Evolutionary conservation across 2,797 vertebrate genomes (phyloP).

Genomic region (Dendrocincla tyrannina): DNA sequence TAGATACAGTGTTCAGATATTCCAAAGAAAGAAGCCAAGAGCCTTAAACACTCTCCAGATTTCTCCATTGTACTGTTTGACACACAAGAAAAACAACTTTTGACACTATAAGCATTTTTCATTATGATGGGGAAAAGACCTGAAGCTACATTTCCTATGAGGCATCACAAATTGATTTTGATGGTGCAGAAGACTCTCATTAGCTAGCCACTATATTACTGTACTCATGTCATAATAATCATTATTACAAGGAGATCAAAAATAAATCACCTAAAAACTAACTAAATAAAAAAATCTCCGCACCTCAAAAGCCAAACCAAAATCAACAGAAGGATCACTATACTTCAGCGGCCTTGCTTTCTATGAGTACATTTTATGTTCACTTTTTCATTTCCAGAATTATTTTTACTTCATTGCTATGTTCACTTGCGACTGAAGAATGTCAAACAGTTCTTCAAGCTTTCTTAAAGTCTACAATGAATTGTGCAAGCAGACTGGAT

Average conservation of each 20-base stretch:
- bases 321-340: background rate
- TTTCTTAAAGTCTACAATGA: background rate
- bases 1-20: background rate
- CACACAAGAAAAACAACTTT: background rate
- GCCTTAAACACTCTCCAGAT: background rate
- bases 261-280: constrained; percentile 1
- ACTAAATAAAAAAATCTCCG: background rate
- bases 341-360: background rate
- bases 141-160: background rate
- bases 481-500: background rate
- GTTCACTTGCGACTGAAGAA: constrained; percentile 28
- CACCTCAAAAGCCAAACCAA: background rate
- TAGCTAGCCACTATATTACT: background rate
- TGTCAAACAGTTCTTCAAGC: background rate
- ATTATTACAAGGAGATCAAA: background rate
- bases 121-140: background rate
- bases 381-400: background rate
- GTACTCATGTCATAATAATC: background rate
- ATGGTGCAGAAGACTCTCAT: background rate
- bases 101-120: background rate
- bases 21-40: constrained; percentile 26
- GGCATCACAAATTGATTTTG: background rate
- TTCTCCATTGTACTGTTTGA: constrained; percentile 22
- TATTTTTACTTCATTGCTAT: background rate
- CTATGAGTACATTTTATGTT: background rate